Base-by-base conservation (phyloP, 2,888 invertebrate genomes). In the Drosophila kambysellisi region DNA sequence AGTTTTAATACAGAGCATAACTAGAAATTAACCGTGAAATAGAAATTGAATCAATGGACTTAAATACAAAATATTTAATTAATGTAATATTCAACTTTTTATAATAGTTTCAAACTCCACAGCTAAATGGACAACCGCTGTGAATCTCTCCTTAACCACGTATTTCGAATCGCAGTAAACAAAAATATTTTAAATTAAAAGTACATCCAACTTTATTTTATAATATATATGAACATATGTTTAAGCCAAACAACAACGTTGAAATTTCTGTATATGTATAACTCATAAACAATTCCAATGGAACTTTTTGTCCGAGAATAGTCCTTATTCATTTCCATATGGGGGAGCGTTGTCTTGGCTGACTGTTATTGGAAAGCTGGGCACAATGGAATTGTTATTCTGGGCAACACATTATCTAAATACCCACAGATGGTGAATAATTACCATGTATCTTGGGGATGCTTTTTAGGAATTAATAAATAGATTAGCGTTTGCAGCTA, bases 381-480 rank as follows among this genome's bases (percentile, higher is more conserved):
- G 9, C 61, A 46, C 15, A 65, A 41, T 29, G 35, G 46, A 12
- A 17, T 17, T 50, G 25, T 41, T 29, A 39, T 39, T 59, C 9
- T 12, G 37, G 8, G 5, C 30, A 8, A 29, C 25, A 15, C 9
- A 35, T 25, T 41, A 39, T 50, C 48, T 25, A 29, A 41, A 35
- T 35, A 3, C 33, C 25, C 9, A 39, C 60, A n/a, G 51, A 69
- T 62, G 62, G 64, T 65, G 61, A 68, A 79, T 69, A 79, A 69
- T 76, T 59, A 65, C 33, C 41, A 58, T 20, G 5, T 41, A 59
- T 30, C 41, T 17, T 17, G 53, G 39, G 35, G 37, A 37, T n/a
- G 32, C 30, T 20, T 11, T 33, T 30, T 30, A 20, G 48, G 25
- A 8, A 29, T 9, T 56, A n/a, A 35, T 60, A 64, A 64, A 52